Conservation (phyloP, 2,888 invertebrate genomes). For the Catocala sponsa region DNA sequence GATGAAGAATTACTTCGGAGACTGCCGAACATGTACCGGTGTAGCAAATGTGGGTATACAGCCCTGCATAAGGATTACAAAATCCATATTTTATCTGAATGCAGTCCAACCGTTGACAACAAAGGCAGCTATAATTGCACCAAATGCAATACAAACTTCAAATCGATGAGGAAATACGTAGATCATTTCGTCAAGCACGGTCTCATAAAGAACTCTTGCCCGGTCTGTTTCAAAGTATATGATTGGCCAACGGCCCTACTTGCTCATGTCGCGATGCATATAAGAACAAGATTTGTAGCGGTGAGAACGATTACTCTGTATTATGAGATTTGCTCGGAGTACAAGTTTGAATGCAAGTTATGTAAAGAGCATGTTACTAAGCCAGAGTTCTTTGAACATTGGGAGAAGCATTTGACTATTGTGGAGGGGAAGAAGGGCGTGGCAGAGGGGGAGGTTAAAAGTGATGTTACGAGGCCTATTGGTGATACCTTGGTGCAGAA, state of each 20-base stretch:
- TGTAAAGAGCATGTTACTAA: slow-evolving; percentile 28
- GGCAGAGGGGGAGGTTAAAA: not conserved
- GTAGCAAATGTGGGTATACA: slow-evolving; percentile 41
- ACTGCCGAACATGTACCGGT: slow-evolving; percentile 35
- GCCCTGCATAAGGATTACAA: slow-evolving; percentile 35
- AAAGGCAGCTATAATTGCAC: slow-evolving; percentile 39
- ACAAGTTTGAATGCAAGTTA: slow-evolving; percentile 41
- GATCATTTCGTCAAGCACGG: slow-evolving; percentile 57
- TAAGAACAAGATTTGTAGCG: slow-evolving; percentile 41
- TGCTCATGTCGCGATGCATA: slow-evolving; percentile 50
- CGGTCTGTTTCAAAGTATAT: slow-evolving; percentile 45
- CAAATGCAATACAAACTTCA: slow-evolving; percentile 39
- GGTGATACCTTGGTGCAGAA: not conserved
- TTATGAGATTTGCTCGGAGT: not conserved
- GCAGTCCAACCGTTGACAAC: not conserved
- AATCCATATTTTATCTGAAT: slow-evolving; percentile 23
- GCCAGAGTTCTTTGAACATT: slow-evolving; percentile 55
- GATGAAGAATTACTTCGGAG: not conserved
- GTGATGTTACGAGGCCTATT: not conserved
- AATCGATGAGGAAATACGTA: slow-evolving; percentile 38
- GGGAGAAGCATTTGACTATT: slow-evolving; percentile 60
- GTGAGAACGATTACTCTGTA: slow-evolving; percentile 18
- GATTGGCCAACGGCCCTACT: rapidly evolving
- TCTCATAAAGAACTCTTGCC: slow-evolving; percentile 35
- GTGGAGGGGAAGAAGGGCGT: not conserved